These are phyloP conservation scores for Leptinotarsa texana DNA, from an alignment of 1,140 invertebrate species.

Conservation along the genomic window DNA sequence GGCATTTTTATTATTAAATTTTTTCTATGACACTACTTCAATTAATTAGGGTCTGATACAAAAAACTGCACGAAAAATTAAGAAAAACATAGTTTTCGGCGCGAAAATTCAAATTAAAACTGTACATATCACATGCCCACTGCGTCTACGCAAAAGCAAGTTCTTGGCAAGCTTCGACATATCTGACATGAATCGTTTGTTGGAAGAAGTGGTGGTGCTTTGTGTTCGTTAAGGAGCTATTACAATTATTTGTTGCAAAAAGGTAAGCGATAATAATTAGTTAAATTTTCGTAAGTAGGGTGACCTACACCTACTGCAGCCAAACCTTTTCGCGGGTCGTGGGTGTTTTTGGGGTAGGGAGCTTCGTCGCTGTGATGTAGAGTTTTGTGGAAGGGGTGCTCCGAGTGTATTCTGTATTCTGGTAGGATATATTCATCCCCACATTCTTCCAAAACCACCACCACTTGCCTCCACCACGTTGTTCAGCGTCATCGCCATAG, in stretches of 20 bases:
- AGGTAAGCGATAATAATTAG: slow-evolving; percentile 12
- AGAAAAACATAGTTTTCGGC: slow-evolving; percentile 27
- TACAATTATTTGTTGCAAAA: not conserved
- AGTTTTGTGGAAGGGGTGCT: slow-evolving; percentile 57
- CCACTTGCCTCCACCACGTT: slow-evolving; percentile 55
- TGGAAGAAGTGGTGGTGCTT: slow-evolving; percentile 41
- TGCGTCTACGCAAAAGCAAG: slow-evolving; percentile 46
- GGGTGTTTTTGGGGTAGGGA: slow-evolving; percentile 56
- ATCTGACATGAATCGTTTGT: slow-evolving; percentile 42
- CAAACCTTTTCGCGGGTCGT: slow-evolving; percentile 54
- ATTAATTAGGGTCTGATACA: too few relatives aligned
- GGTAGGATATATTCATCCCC: slow-evolving; percentile 57
- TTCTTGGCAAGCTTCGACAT: slow-evolving; percentile 44
- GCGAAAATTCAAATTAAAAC: slow-evolving; percentile 36
- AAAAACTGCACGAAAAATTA: too few relatives aligned
- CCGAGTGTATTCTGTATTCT: slow-evolving; percentile 52
- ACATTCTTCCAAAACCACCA: slow-evolving; percentile 55
- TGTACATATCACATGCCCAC: slow-evolving; percentile 39
- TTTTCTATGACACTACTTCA: too few relatives aligned
- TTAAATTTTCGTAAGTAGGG: slow-evolving; percentile 8
- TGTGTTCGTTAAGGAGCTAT: slow-evolving; percentile 21
- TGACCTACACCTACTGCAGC: slow-evolving; percentile 37
- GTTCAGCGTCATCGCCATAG: slow-evolving; percentile 51
- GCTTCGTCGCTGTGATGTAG: slow-evolving; percentile 56
- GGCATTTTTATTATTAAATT: too few relatives aligned